These are phyloP conservation scores for Catajapyx aquilonaris DNA, from an alignment of 1,140 invertebrate species.

Conservation along the genomic window DNA sequence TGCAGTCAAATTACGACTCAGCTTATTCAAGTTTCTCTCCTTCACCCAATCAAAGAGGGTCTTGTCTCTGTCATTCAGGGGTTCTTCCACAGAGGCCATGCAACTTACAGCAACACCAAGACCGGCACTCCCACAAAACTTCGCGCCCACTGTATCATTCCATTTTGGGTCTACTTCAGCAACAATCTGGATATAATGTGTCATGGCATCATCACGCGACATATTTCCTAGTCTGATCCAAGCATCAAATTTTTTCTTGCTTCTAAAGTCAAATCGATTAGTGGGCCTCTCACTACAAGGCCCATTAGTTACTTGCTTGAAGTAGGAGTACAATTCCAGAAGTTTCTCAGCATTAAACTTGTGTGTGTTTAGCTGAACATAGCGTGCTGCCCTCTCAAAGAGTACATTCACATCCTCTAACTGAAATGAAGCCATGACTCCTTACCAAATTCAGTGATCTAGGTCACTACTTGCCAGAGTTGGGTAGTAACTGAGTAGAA, in stretches of 20 bases:
- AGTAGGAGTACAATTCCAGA: slow-evolving; percentile 61
- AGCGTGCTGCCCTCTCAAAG: too few relatives aligned
- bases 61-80: slow-evolving; percentile 36
- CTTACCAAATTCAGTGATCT: too few relatives aligned
- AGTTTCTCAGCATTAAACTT: slow-evolving; percentile 38
- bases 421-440: too few relatives aligned
- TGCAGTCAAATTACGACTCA: slow-evolving; percentile 25
- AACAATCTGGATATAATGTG: slow-evolving; percentile 49
- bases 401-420: too few relatives aligned
- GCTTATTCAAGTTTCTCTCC: slow-evolving; percentile 40
- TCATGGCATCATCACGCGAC: slow-evolving; percentile 42
- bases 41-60: slow-evolving; percentile 59
- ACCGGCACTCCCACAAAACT: slow-evolving; percentile 1
- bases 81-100: slow-evolving; percentile 30
- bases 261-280: slow-evolving; percentile 56
- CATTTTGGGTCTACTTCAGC: slow-evolving; percentile 39
- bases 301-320: slow-evolving; percentile 67
- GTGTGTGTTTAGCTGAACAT: too few relatives aligned
- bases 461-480: too few relatives aligned
- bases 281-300: slow-evolving; percentile 47
- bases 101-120: slow-evolving; percentile 48
- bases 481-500: too few relatives aligned
- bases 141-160: too few relatives aligned
- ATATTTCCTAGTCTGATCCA: slow-evolving; percentile 60
- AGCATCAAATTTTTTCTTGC: slow-evolving; percentile 72